phyloP scores from a whole-genome alignment of 2,113 vertebrate genomes.

The Origma solitaria region DNA sequence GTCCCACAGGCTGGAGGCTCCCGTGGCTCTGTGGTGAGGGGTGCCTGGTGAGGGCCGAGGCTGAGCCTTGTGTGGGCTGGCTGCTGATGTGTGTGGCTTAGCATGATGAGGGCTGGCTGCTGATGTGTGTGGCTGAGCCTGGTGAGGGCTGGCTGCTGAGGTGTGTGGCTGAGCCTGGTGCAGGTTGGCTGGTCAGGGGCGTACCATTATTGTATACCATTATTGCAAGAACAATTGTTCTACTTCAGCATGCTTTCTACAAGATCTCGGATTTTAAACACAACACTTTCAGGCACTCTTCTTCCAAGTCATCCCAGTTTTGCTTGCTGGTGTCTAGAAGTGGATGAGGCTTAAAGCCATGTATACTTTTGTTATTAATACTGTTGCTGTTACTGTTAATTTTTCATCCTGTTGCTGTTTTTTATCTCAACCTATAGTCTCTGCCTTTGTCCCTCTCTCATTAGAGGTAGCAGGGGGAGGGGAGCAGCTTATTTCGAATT shows the following conservation, averaged over 20 bases:
- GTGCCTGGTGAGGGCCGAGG: no score
- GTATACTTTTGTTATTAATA: not conserved
- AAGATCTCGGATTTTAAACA: not conserved
- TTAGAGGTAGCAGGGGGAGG: not conserved
- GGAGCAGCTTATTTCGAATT: not conserved
- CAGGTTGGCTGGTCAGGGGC: no score
- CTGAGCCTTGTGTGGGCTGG: no score
- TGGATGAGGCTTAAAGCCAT: not conserved
- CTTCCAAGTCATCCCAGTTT: not conserved
- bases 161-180: no score
- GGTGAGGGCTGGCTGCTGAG: no score
- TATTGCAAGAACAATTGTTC: not conserved
- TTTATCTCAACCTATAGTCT: not conserved
- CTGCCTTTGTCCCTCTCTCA: not conserved
- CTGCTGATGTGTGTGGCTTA: no score
- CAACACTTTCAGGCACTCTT: not conserved
- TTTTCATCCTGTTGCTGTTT: not conserved
- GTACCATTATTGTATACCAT: not conserved
- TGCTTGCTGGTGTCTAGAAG: not conserved
- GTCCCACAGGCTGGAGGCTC: no score
- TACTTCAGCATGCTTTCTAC: not conserved
- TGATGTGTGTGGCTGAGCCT: no score
- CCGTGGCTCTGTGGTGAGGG: no score
- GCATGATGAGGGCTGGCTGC: no score
- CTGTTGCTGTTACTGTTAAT: not conserved